These are phyloP conservation scores for Scaeva pyrastri DNA, from an alignment of 2,888 invertebrate species.

Conservation along the genomic window DNA sequence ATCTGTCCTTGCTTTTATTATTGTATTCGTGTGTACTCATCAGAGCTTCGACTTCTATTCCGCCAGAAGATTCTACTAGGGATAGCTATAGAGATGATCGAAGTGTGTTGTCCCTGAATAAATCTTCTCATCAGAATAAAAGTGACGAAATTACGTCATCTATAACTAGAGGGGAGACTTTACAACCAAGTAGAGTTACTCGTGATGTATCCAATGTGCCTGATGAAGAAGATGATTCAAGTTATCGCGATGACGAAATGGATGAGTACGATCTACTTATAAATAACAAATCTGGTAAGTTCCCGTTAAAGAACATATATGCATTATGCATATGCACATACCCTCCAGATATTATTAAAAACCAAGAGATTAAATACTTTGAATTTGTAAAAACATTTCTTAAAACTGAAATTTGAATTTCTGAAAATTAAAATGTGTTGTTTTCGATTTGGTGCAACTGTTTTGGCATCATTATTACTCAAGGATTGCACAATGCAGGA, in stretches of 20 bases:
- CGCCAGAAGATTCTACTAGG: constrained; percentile 75
- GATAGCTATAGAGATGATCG: constrained; percentile 25
- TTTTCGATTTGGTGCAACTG: too few species aligned
- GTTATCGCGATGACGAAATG: constrained; percentile 82
- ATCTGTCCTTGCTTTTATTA: constrained; percentile 79
- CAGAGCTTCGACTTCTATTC: constrained; percentile 78
- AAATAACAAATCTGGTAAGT: constrained; percentile 83
- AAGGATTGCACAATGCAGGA: too few species aligned
- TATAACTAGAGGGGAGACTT: constrained; percentile 27
- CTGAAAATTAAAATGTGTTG: too few species aligned
- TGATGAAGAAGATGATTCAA: constrained; percentile 82
- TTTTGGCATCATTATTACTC: too few species aligned
- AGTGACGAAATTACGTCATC: constrained; percentile 57
- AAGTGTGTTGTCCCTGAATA: constrained; percentile 36
- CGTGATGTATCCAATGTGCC: constrained; percentile 83
- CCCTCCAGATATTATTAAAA: too few species aligned
- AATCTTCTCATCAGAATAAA: constrained; percentile 37
- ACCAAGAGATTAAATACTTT: too few species aligned
- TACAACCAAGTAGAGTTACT: constrained; percentile 51
- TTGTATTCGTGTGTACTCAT: constrained; percentile 81
- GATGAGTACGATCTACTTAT: constrained; percentile 83
- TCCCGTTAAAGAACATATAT: neutral
- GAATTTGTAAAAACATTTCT: too few species aligned
- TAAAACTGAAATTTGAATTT: too few species aligned
- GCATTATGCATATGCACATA: too few species aligned